A percentile compares a stretch with the other conserved stretches of the same genome.
Evolutionary conservation across 2,888 invertebrate genomes (phyloP).

Genomic region (Thera britannica): DNA sequence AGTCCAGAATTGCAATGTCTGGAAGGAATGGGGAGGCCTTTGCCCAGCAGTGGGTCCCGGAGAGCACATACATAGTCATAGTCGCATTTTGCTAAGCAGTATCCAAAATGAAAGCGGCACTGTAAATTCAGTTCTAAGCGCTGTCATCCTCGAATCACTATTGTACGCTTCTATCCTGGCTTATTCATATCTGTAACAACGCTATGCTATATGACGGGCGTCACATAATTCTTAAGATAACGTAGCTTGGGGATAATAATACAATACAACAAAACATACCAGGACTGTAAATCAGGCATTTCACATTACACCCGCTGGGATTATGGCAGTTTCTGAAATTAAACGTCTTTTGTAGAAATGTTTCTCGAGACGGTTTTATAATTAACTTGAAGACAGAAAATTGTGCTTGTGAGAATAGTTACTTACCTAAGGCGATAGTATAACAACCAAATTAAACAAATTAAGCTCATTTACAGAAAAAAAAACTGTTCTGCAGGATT

Average conservation of each 20-base stretch:
- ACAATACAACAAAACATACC: slow-evolving; percentile 28
- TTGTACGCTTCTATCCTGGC: background rate
- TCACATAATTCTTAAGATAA: background rate
- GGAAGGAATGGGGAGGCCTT: too few species aligned
- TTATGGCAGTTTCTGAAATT: slow-evolving; percentile 27
- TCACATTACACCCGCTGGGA: slow-evolving; percentile 28
- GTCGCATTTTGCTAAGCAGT: too few species aligned
- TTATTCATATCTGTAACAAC: background rate
- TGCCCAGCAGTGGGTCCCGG: too few species aligned
- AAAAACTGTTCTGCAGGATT: too few species aligned
- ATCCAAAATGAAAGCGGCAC: too few species aligned
- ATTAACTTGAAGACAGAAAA: slow-evolving; percentile 11
- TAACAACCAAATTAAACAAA: too few species aligned
- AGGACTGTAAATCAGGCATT: slow-evolving; percentile 36
- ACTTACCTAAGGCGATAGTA: background rate
- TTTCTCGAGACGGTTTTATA: slow-evolving; percentile 5
- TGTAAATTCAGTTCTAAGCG: too few species aligned
- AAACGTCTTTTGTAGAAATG: slow-evolving; percentile 25
- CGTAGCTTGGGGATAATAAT: slow-evolving; percentile 3
- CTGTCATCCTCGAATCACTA: too few species aligned
- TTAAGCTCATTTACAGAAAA: too few species aligned
- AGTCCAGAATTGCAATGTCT: too few species aligned
- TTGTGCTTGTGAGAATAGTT: background rate
- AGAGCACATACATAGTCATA: too few species aligned
- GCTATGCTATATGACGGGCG: background rate